A percentile compares a stretch with the other conserved stretches of the same genome.
phyloP scores from a whole-genome alignment of 2,888 invertebrate species.

The Punctoribates punctum region DNA sequence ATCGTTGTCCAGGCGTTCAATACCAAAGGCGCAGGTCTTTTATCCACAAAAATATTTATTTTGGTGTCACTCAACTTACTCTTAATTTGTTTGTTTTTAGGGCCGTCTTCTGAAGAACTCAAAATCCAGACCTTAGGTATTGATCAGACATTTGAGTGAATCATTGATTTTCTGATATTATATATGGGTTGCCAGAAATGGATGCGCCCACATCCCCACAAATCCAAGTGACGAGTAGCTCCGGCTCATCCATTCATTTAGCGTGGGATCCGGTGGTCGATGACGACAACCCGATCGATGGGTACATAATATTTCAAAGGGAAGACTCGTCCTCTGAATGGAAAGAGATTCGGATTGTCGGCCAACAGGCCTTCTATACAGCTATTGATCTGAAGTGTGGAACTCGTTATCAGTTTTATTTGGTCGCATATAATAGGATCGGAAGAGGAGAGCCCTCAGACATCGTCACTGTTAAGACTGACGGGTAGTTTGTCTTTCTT shows the following conservation, averaged over 20 bases:
- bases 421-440: slow-evolving; percentile 53
- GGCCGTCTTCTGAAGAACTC: slow-evolving; percentile 41
- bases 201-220: slow-evolving; percentile 48
- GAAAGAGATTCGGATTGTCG: slow-evolving; percentile 48
- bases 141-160: neutral
- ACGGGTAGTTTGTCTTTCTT: slow-evolving; percentile 51
- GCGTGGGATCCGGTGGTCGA: slow-evolving; percentile 46
- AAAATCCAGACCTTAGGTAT: slow-evolving; percentile 41
- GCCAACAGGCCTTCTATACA: slow-evolving; percentile 47
- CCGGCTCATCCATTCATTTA: slow-evolving; percentile 46
- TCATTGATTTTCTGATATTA: slow-evolving; percentile 12
- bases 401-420: slow-evolving; percentile 53
- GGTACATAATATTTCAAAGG: slow-evolving; percentile 45
- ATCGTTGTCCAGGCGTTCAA: slow-evolving; percentile 55
- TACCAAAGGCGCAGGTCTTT: slow-evolving; percentile 53
- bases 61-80: neutral
- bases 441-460: slow-evolving; percentile 53
- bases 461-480: slow-evolving; percentile 53
- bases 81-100: neutral
- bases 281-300: slow-evolving; percentile 39
- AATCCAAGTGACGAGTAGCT: slow-evolving; percentile 45
- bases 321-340: slow-evolving; percentile 45
- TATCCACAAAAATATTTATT: neutral
- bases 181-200: slow-evolving; percentile 5
- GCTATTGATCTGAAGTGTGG: slow-evolving; percentile 52